These are phyloP conservation scores for Bilobella aurantiaca DNA, from an alignment of 1,140 invertebrate species.

Conservation along the genomic window DNA sequence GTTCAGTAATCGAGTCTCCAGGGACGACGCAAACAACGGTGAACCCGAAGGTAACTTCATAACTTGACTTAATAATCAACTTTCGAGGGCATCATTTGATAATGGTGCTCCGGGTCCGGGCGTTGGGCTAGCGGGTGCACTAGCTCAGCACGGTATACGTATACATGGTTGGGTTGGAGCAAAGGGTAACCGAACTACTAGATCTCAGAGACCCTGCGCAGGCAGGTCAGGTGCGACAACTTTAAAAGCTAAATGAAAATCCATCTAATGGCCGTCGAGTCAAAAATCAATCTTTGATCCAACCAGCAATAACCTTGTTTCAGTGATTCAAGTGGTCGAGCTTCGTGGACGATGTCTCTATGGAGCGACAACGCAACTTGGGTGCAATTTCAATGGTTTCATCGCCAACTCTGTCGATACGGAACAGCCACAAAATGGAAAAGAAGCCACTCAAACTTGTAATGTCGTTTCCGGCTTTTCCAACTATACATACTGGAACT, in stretches of 20 bases:
- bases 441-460: conserved; percentile 43
- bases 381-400: conserved; percentile 8
- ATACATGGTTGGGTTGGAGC: too few species aligned
- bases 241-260: too few species aligned
- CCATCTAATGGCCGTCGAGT: too few species aligned
- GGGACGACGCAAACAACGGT: background rate
- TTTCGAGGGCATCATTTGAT: background rate
- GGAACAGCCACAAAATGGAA: background rate
- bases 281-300: too few species aligned
- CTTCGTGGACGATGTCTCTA: conserved; percentile 11
- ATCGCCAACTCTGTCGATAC: background rate
- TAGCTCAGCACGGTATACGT: too few species aligned
- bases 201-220: too few species aligned
- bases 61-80: background rate
- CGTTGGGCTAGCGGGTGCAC: too few species aligned
- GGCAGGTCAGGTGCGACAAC: too few species aligned
- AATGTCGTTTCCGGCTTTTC: conserved; percentile 52
- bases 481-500: conserved; percentile 64
- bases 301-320: too few species aligned
- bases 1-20: background rate
- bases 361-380: conserved; percentile 3
- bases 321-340: background rate
- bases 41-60: background rate
- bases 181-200: too few species aligned
- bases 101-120: too few species aligned